Evolutionary conservation across 1,140 invertebrate genomes (phyloP).

Genomic region (Diprion similis): DNA sequence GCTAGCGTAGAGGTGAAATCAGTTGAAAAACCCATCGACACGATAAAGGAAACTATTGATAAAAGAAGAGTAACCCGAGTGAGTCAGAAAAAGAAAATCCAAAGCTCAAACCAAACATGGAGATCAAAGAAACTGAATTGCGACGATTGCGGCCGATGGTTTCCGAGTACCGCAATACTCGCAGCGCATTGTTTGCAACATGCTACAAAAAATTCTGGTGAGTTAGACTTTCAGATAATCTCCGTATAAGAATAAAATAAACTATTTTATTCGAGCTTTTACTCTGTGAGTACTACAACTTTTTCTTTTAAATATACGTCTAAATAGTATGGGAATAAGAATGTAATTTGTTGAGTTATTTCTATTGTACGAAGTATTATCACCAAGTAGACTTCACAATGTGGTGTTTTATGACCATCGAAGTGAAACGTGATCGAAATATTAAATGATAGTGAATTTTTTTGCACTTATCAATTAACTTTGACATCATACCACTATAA

Average conservation of each 20-base stretch:
- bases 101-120: constrained; percentile 30
- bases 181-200: constrained; percentile 47
- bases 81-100: constrained; percentile 25
- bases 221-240: constrained; percentile 2
- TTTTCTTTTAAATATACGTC: constrained; percentile 16
- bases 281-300: not conserved
- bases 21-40: not conserved
- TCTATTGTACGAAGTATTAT: constrained; percentile 11
- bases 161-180: constrained; percentile 41
- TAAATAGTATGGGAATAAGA: constrained; percentile 16
- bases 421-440: not conserved
- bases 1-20: not conserved
- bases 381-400: not conserved
- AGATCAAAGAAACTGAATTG: constrained; percentile 45
- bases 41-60: constrained; percentile 11
- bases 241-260: constrained; percentile 8
- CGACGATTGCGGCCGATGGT: constrained; percentile 44
- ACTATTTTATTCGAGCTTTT: not conserved
- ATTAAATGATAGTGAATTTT: not conserved
- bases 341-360: not conserved
- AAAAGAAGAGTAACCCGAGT: not conserved
- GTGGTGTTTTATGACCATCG: not conserved
- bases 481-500: too few species aligned
- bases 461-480: not conserved
- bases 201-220: constrained; percentile 48